Base-by-base conservation (phyloP, 1,140 invertebrate species). In the Calycopis cecrops region DNA sequence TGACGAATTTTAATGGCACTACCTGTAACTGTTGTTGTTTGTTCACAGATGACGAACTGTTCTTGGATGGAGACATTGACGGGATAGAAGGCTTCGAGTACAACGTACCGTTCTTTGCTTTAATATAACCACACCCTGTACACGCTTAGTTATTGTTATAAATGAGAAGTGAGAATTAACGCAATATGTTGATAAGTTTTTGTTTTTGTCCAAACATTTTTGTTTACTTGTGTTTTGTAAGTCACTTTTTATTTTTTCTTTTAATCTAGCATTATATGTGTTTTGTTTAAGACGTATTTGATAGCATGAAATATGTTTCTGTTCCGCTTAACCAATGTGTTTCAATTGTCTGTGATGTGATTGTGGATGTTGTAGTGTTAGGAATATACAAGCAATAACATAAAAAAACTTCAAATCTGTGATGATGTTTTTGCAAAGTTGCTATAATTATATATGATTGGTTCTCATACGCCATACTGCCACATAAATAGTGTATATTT, bases 51-150 rank as follows among this genome's bases (percentile, higher is more conserved):
- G 64, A 79, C 28, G 76, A 78, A 33, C 35, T 67, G 10, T 78
- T 69, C 40, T 40, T 75, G 42, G 71, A 76, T 18, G 74, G 78
- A n/a, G 79, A 75, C 21, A 35, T 73, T 7, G 70, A 76, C 8
- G 65, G 66, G 16, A 21, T 54, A 40, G 71, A 68, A n/a, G 59
- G 53, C 17, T 34, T 73, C 37, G 61, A 63, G 18, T 65, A 71
- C 16, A 57, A 69, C 33, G 55, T 52, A 18, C 68, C 60, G 11
- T 44, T 56, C 16, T 48, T 60, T 34, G 21, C 56, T 35, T 50
- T 60, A 3, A 34, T 9, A 18, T n/a, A 42, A 44, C 28, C 12
- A 42, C n/a, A 16, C 10, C 17, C 52, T 44, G 33, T 14, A 9
- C 40, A 16, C 16, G 7, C 40, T 44, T 44, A 44, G 7, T 44